Percentiles rank a stretch among this genome's conserved stretches.
Conservation (phyloP, 2,888 invertebrate species). For the Amphimallon solstitiale region DNA sequence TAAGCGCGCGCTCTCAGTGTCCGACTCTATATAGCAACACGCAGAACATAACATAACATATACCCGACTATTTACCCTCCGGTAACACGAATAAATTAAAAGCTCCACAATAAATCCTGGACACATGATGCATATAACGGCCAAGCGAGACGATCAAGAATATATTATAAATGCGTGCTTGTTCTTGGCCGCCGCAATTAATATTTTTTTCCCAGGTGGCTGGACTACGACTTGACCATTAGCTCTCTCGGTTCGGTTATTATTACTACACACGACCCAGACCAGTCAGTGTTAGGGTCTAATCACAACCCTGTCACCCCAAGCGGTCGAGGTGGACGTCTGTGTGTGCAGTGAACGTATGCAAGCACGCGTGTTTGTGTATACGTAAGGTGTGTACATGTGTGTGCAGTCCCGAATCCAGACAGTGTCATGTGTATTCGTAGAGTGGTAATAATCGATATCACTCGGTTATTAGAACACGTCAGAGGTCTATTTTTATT, state of each 20-base stretch:
- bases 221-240: slow-evolving; percentile 51
- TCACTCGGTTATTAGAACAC: slow-evolving; percentile 12
- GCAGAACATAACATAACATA: slow-evolving; percentile 51
- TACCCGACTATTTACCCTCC: slow-evolving; percentile 57
- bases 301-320: slow-evolving; percentile 58
- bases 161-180: slow-evolving; percentile 58
- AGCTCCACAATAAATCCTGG: slow-evolving; percentile 62
- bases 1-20: slow-evolving; percentile 54
- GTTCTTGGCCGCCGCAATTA: slow-evolving; percentile 56
- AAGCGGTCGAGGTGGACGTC: slow-evolving; percentile 39
- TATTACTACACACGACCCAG: slow-evolving; percentile 35
- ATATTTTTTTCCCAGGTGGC: slow-evolving; percentile 55
- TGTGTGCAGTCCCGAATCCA: not conserved
- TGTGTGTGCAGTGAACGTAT: not conserved
- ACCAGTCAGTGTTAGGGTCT: slow-evolving; percentile 45
- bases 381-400: no score
- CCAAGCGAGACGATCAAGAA: slow-evolving; percentile 54
- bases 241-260: slow-evolving; percentile 44
- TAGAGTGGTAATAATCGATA: slow-evolving; percentile 21
- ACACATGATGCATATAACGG: slow-evolving; percentile 58
- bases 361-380: not conserved
- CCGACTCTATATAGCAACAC: slow-evolving; percentile 46
- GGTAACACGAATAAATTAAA: slow-evolving; percentile 62
- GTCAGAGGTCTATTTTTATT: slow-evolving; percentile 27
- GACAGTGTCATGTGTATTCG: slow-evolving; percentile 10